Percentiles rank a stretch among this genome's conserved stretches.
phyloP scores from a whole-genome alignment of 2,797 vertebrate genomes.

The Arvicola amphibius region DNA sequence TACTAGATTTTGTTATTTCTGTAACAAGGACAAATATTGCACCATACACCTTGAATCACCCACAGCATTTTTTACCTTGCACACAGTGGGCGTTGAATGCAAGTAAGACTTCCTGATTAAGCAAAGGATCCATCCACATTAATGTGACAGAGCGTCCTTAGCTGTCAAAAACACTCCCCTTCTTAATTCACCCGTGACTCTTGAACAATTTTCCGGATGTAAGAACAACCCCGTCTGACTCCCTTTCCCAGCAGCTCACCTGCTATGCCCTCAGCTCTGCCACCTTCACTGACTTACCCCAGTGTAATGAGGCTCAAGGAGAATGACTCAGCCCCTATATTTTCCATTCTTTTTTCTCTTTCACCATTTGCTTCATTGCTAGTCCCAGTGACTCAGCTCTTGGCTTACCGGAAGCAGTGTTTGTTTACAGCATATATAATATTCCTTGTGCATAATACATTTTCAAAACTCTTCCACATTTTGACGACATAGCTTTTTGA shows the following conservation, averaged over 20 bases:
- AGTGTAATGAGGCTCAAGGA: neutral
- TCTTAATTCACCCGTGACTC: neutral
- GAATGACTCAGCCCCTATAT: neutral
- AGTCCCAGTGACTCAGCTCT: conserved; percentile 60
- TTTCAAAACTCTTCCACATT: neutral
- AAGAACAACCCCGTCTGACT: neutral
- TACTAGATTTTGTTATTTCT: conserved; percentile 6
- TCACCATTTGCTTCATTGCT: conserved; percentile 32
- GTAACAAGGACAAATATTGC: neutral
- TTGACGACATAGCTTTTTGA: neutral
- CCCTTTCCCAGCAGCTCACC: neutral
- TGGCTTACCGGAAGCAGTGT: neutral
- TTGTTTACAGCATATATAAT: neutral
- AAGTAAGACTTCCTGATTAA: neutral
- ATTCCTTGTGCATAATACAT: neutral
- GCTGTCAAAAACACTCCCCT: neutral
- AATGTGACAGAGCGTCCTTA: neutral
- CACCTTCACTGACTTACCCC: neutral
- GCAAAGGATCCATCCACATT: neutral
- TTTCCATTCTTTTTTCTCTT: neutral
- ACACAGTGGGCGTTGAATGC: neutral
- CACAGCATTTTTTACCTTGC: neutral
- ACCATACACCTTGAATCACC: neutral
- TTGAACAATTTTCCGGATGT: neutral
- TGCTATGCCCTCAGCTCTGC: neutral